Evolutionary conservation across 1,140 invertebrate species (phyloP).

Genomic region (Dryas iulia): DNA sequence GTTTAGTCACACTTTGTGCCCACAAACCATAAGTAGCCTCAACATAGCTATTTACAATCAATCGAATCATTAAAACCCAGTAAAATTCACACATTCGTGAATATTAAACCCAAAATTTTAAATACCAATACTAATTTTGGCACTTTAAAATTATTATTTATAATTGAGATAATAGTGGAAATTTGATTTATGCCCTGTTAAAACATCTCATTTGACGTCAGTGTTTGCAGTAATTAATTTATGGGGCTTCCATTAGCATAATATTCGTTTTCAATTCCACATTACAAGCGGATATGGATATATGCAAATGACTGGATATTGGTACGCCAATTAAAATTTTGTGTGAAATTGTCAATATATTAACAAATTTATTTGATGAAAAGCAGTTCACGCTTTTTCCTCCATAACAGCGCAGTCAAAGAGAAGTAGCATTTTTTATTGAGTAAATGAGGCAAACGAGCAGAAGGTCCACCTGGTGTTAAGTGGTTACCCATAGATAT

Average conservation of each 20-base stretch:
- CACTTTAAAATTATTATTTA: not conserved
- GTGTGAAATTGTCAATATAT: not conserved
- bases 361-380: not conserved
- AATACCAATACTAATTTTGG: not conserved
- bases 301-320: constrained; percentile 33
- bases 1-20: too few species aligned
- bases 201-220: constrained; percentile 30
- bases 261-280: constrained; percentile 39
- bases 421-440: too few species aligned
- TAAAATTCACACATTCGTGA: not conserved
- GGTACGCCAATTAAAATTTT: constrained; percentile 28
- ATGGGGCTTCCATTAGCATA: constrained; percentile 43
- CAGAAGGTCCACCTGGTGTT: too few species aligned
- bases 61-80: too few species aligned
- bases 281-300: constrained; percentile 26
- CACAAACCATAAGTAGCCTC: too few species aligned
- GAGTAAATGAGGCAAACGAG: too few species aligned
- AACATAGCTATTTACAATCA: too few species aligned
- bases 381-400: too few species aligned
- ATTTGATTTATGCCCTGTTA: constrained; percentile 30
- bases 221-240: constrained; percentile 41
- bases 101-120: not conserved
- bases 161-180: not conserved
- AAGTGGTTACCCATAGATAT: too few species aligned
- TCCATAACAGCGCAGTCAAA: too few species aligned